Percentiles rank a stretch among this genome's conserved stretches.
These are phyloP conservation scores for Onychostoma macrolepis DNA, from an alignment of 2,113 vertebrate species.

Conservation along the genomic window DNA sequence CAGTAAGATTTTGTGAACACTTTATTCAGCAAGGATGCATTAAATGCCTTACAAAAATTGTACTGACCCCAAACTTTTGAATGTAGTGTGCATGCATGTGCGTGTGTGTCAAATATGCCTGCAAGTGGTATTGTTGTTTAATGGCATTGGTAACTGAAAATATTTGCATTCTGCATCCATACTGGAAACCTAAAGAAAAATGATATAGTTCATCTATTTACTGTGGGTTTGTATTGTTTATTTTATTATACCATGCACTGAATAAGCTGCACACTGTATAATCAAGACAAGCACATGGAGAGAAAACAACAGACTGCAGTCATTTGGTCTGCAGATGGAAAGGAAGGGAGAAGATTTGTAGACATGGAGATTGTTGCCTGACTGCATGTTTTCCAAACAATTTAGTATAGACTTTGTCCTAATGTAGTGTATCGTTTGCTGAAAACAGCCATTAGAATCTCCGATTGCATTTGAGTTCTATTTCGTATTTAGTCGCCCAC, in stretches of 20 bases:
- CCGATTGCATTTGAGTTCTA: neutral
- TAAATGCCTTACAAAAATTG: neutral
- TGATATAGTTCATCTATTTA: neutral
- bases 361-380: neutral
- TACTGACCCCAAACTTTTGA: neutral
- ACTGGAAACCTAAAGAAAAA: neutral
- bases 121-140: neutral
- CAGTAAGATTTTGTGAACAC: neutral
- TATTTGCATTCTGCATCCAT: neutral
- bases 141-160: neutral
- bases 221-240: neutral
- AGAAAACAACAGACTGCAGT: neutral
- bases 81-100: neutral
- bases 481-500: neutral
- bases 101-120: neutral
- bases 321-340: conserved; percentile 15
- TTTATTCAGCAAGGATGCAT: neutral
- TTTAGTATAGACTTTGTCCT: neutral
- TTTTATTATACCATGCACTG: neutral
- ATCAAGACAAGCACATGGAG: neutral
- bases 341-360: neutral
- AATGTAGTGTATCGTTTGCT: neutral
- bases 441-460: neutral
- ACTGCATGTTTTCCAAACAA: neutral
- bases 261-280: conserved; percentile 1